Evolutionary conservation across 2,888 invertebrate genomes (phyloP).

Genomic region (Scaptomyza caliginosa): DNA sequence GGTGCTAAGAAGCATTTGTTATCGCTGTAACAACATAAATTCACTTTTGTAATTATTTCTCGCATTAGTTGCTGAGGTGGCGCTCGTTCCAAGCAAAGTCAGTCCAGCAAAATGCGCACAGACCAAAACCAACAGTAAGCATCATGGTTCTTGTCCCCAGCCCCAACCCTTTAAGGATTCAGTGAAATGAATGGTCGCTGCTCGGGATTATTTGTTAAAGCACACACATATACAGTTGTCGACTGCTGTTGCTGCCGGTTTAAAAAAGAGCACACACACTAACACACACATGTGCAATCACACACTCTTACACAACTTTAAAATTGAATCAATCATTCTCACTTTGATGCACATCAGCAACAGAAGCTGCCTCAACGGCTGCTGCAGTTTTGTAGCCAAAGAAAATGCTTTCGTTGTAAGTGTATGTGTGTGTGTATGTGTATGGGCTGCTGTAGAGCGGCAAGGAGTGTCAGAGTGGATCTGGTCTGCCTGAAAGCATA

Average conservation of each 20-base stretch:
- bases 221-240: slow-evolving; percentile 52
- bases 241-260: slow-evolving; percentile 60
- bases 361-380: slow-evolving; percentile 76
- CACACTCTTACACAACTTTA: slow-evolving; percentile 70
- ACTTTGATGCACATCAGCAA: slow-evolving; percentile 83
- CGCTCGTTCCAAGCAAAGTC: slow-evolving; percentile 57
- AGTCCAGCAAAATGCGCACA: slow-evolving; percentile 53
- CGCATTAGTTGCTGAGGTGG: slow-evolving; percentile 81
- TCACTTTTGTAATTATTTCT: slow-evolving; percentile 82
- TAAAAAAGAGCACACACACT: slow-evolving; percentile 45
- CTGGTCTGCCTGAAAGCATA: slow-evolving; percentile 63
- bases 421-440: slow-evolving; percentile 2
- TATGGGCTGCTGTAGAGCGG: neutral
- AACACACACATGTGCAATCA: slow-evolving; percentile 24
- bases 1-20: slow-evolving; percentile 79
- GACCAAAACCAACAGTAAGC: slow-evolving; percentile 41
- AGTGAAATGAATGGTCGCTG: slow-evolving; percentile 68
- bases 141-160: slow-evolving; percentile 26
- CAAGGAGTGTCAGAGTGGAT: neutral
- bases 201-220: slow-evolving; percentile 72
- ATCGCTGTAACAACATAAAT: slow-evolving; percentile 80
- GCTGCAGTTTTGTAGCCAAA: slow-evolving; percentile 66
- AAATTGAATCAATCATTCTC: slow-evolving; percentile 83
- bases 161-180: slow-evolving; percentile 8
- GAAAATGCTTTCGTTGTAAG: slow-evolving; percentile 49